Base-by-base conservation (phyloP, 2,113 vertebrate genomes). In the Cavia porcellus region DNA sequence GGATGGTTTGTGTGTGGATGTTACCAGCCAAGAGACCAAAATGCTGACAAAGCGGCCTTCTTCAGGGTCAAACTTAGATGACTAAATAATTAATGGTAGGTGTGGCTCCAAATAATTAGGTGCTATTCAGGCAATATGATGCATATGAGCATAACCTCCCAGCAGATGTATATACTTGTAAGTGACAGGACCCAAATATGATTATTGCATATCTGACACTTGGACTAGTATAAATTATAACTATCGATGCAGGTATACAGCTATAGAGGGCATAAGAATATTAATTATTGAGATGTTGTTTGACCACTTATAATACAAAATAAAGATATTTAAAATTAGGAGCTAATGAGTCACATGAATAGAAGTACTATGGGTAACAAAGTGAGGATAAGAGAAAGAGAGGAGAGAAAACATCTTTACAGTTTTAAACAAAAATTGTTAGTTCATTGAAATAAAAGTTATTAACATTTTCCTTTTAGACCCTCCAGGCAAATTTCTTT, bases 221-320 rank as follows among this genome's bases (percentile, higher is more conserved):
- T 25, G 11, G 24, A 4, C 14, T 35, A 55, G 24, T 7, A 45
- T 35, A 68, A 70, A 77, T 5, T 22, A 55, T 4, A 81, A 17
- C 28, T n/a, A 42, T 28, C 47, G 50, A 11, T 57, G 20, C 7
- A 50, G 24, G 20, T 92, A 79, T 12, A 2, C 68, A 50, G 86
- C 86, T 97, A 61, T 74, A 84, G 95, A 96, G 89, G 80, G 83
- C 45, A 89, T 96, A 87, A 91, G 75, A 66, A 30, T 86, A 28
- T 79, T 75, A 64, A 28, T 64, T 81, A 64, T 32, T 12, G 42
- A 86, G 30, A 19, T 62, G 45, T 61, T 91, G 52, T 45, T 47
- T 74, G 20, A 77, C 50, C 2, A 17, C 50, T 45, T 85, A 81
- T 50, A 84, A 72, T 22, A 47, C 77, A 88, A 87, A 64, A 35